Evolutionary conservation across 2,888 invertebrate genomes (phyloP).

Genomic region (Agrilus cyanescens): DNA sequence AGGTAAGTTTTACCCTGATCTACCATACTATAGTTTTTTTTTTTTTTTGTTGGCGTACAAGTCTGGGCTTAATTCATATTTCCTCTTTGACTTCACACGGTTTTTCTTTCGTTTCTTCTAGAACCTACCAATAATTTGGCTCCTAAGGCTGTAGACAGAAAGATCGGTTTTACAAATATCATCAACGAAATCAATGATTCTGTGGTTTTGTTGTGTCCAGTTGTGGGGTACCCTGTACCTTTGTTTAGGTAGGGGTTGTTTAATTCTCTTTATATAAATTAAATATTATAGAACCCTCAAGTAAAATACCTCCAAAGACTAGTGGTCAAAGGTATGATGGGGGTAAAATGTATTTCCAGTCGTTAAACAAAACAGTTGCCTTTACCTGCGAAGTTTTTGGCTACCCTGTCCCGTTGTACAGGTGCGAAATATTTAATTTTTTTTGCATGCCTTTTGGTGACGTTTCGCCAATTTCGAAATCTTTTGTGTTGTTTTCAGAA

Average conservation of each 20-base stretch:
- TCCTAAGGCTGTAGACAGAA: conserved; percentile 39
- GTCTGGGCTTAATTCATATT: not conserved
- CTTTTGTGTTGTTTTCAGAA: conserved; percentile 39
- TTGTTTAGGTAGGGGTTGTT: conserved; percentile 51
- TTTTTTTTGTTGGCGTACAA: not conserved
- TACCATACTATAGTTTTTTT: conserved; percentile 8
- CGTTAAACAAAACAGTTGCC: conserved; percentile 41
- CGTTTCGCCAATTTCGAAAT: conserved; percentile 25
- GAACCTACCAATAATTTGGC: conserved; percentile 56
- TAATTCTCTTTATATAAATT: not conserved
- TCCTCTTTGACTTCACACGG: conserved; percentile 3
- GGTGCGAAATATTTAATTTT: conserved; percentile 37
- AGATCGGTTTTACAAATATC: conserved; percentile 33
- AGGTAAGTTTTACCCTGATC: conserved; percentile 39
- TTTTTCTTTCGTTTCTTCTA: conserved; percentile 25
- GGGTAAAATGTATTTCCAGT: conserved; percentile 46
- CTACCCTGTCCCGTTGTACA: conserved; percentile 56
- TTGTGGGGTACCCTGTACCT: conserved; percentile 59
- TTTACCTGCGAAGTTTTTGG: conserved; percentile 58
- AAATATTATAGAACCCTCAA: conserved; percentile 41
- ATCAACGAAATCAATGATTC: conserved; percentile 24
- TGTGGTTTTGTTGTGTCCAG: conserved; percentile 54
- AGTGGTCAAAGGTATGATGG: conserved; percentile 41
- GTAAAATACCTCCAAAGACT: conserved; percentile 49
- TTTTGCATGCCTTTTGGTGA: conserved; percentile 31